Conservation (phyloP, 2,113 vertebrate genomes). For the Eulacestoma nigropectus region DNA sequence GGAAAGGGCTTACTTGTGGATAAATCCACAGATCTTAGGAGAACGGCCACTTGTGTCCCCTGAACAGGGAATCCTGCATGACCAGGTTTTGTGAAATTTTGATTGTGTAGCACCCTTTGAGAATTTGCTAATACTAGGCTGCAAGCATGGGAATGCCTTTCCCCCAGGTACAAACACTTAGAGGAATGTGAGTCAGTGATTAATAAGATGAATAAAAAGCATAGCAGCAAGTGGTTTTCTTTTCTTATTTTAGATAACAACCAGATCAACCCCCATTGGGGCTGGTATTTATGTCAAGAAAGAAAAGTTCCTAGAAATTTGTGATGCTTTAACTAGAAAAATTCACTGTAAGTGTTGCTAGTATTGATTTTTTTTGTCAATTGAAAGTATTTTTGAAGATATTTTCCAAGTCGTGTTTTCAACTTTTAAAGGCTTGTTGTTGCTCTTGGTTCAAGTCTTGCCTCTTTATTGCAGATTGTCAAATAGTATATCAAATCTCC, state of each 20-base stretch:
- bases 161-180: background rate
- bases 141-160: background rate
- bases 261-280: background rate
- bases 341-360: background rate
- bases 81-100: background rate
- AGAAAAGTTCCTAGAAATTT: background rate
- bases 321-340: background rate
- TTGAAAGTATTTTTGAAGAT: background rate
- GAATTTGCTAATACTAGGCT: background rate
- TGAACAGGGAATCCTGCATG: background rate
- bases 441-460: background rate
- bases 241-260: background rate
- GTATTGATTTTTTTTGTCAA: background rate
- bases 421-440: background rate
- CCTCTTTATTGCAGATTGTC: background rate
- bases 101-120: background rate
- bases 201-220: background rate
- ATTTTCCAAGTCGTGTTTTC: background rate
- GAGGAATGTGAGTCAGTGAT: background rate
- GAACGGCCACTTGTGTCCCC: background rate
- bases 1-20: background rate
- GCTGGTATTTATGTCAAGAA: background rate
- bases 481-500: background rate
- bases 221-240: background rate
- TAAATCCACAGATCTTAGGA: background rate